These are phyloP conservation scores for Eupleurogrammus muticus DNA, from an alignment of 2,797 vertebrate genomes.

Conservation along the genomic window DNA sequence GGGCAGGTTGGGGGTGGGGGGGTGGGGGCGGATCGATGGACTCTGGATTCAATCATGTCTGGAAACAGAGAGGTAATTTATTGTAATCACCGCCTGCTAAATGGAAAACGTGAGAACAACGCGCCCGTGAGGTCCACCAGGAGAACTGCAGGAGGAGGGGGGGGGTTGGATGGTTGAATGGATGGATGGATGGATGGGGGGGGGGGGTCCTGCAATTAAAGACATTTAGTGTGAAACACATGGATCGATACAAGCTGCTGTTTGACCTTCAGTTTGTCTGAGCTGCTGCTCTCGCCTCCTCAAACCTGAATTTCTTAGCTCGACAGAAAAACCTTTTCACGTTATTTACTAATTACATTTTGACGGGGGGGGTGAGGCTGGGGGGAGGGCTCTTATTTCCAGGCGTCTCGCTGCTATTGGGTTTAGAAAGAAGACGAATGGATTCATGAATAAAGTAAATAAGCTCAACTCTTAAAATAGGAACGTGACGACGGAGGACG, in stretches of 20 bases:
- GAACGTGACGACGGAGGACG: conserved; percentile 44
- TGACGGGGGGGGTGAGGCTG: conserved; percentile 29
- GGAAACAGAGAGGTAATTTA: conserved; percentile 79
- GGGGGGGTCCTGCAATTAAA: conserved; percentile 10
- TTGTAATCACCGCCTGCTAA: conserved; percentile 74
- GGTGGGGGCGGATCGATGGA: conserved; percentile 71
- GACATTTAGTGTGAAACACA: conserved; percentile 16
- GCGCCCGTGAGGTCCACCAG: conserved; percentile 76
- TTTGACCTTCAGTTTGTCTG: conserved; percentile 55
- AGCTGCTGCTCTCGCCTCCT: conserved; percentile 1
- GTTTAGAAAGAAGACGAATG: conserved; percentile 57
- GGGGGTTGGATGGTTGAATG: too few species aligned
- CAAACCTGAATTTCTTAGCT: conserved; percentile 39
- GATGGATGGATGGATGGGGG: too few species aligned
- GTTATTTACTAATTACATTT: conserved; percentile 38
- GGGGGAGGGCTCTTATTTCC: conserved; percentile 33
- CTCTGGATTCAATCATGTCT: conserved; percentile 82
- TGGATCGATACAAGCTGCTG: conserved; percentile 29
- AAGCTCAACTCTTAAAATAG: conserved; percentile 47
- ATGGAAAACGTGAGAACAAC: conserved; percentile 81
- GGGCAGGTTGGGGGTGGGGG: too few species aligned
- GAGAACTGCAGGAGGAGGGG: conserved; percentile 70
- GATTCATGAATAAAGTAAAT: conserved; percentile 44
- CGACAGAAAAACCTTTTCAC: conserved; percentile 38
- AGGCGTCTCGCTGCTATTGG: conserved; percentile 26